Percentiles rank a stretch among this genome's conserved stretches.
Evolutionary conservation across 2,113 vertebrate genomes (phyloP).

Genomic region (Bathybates hornii): DNA sequence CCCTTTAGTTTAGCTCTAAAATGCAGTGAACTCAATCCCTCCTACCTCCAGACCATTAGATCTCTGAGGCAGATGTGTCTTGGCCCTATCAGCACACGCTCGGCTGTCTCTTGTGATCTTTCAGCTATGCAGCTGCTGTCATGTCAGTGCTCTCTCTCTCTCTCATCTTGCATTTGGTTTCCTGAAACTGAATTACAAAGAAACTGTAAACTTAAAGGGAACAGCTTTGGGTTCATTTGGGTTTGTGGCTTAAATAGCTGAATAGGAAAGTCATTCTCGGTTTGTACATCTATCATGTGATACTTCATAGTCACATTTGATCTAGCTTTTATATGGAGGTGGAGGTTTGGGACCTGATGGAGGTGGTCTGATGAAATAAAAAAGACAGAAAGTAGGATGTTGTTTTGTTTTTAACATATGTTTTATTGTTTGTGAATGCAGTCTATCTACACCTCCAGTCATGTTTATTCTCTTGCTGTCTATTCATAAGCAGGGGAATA

Average conservation of each 20-base stretch:
- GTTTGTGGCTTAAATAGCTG: not conserved
- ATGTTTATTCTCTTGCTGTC: not conserved
- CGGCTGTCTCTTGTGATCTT: conserved; percentile 29
- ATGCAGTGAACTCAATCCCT: not conserved
- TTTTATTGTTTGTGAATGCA: not conserved
- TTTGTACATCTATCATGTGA: not conserved
- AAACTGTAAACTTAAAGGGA: not conserved
- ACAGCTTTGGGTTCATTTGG: not conserved
- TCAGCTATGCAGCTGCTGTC: conserved; percentile 21
- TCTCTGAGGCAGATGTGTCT: conserved; percentile 32
- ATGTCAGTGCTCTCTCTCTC: conserved; percentile 5
- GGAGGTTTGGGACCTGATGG: not conserved
- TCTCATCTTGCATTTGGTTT: not conserved
- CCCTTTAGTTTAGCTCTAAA: not conserved
- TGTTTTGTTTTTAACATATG: not conserved
- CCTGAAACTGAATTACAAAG: conserved; percentile 35
- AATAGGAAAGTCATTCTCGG: not conserved
- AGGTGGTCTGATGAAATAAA: not conserved
- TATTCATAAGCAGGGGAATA: not conserved
- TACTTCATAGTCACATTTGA: not conserved
- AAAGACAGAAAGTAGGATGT: not conserved
- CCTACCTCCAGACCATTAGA: not conserved
- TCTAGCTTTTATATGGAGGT: not conserved
- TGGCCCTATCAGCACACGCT: conserved; percentile 2
- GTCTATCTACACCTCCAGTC: not conserved